A percentile compares a stretch with the other conserved stretches of the same genome.
These are phyloP conservation scores for Channallabes apus DNA, from an alignment of 2,797 vertebrate genomes.

Conservation along the genomic window DNA sequence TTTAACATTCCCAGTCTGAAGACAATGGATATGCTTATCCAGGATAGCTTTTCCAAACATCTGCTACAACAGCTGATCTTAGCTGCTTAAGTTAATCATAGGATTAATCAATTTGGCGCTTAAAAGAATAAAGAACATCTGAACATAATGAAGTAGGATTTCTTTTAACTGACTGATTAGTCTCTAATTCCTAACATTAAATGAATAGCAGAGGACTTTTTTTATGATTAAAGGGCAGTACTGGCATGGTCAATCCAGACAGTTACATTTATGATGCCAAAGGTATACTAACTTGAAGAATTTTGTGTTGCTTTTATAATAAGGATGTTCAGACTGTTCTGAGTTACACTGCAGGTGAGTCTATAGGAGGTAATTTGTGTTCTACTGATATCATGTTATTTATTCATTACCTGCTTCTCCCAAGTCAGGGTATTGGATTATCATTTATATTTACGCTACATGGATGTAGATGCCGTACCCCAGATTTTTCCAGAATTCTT, in stretches of 20 bases:
- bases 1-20: conserved; percentile 18
- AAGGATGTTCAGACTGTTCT: neutral
- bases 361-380: neutral
- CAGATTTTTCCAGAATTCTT: neutral
- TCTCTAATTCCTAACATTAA: neutral
- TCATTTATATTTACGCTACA: neutral
- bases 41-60: conserved; percentile 20
- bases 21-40: neutral
- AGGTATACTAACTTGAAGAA: neutral
- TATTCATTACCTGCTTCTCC: neutral
- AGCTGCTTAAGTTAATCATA: conserved; percentile 23
- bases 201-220: neutral
- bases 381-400: neutral
- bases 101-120: conserved; percentile 20
- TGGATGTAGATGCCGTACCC: neutral
- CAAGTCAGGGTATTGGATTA: neutral
- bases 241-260: neutral
- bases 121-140: conserved; percentile 6
- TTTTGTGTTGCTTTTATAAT: neutral
- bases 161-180: neutral
- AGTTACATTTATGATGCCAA: neutral
- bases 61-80: conserved; percentile 14
- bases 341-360: neutral
- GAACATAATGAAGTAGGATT: conserved; percentile 1
- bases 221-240: neutral